phyloP scores from a whole-genome alignment of 1,140 invertebrate species.

The Caenorhabditis latens region DNA sequence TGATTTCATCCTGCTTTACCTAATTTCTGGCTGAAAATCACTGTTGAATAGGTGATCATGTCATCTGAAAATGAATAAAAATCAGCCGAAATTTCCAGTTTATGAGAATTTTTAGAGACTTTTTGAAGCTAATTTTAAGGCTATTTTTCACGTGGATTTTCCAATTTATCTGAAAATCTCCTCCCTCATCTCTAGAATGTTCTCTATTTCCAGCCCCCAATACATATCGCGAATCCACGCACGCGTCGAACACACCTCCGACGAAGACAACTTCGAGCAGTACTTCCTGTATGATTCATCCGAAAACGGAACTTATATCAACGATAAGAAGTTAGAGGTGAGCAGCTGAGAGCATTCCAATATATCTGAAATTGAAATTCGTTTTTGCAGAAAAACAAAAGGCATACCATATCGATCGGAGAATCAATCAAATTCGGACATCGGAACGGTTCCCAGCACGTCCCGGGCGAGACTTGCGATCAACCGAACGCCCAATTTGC shows the following conservation, averaged over 20 bases:
- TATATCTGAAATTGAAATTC: neutral
- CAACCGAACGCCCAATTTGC: neutral
- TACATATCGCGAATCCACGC: conserved; percentile 6
- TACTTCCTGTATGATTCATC: neutral
- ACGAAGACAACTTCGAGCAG: neutral
- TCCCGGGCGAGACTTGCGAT: neutral
- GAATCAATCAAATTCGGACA: conserved; percentile 9
- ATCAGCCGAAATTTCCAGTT: no score
- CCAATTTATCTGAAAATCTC: no score
- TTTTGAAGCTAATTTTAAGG: no score
- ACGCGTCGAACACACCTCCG: neutral
- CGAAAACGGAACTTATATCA: conserved; percentile 30
- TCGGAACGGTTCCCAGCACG: neutral
- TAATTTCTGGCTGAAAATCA: neutral
- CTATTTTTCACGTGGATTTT: no score
- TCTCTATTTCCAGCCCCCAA: neutral
- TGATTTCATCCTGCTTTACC: no score
- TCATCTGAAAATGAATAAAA: no score
- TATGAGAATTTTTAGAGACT: no score
- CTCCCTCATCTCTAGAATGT: no score
- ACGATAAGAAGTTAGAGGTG: neutral
- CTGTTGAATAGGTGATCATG: no score
- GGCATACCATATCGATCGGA: neutral
- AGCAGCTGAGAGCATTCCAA: neutral
- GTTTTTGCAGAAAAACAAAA: neutral